Percentiles rank a stretch among this genome's conserved stretches.
These are phyloP conservation scores for Eilema depressum DNA, from an alignment of 2,888 invertebrate genomes.

Conservation along the genomic window DNA sequence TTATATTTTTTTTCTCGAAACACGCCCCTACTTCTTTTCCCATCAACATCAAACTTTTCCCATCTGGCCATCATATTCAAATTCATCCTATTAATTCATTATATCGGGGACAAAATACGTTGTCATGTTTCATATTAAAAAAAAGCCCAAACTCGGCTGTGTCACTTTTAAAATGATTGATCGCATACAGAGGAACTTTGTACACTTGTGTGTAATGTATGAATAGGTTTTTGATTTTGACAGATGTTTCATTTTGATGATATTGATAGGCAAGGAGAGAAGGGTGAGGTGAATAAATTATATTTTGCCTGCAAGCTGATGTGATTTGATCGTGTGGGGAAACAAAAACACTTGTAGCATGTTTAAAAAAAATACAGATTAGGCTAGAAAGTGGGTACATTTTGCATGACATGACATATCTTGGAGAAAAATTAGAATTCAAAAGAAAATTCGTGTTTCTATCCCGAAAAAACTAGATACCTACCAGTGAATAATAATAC, in stretches of 20 bases:
- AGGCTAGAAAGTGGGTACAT: too few species aligned
- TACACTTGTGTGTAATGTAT: slow-evolving; percentile 4
- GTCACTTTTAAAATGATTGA: slow-evolving; percentile 63
- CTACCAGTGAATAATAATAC: too few species aligned
- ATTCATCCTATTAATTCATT: slow-evolving; percentile 48
- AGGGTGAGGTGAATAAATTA: too few species aligned
- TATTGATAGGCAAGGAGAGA: background rate
- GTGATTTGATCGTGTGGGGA: background rate
- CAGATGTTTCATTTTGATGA: slow-evolving; percentile 16
- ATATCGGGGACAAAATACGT: slow-evolving; percentile 45
- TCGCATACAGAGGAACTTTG: slow-evolving; percentile 41
- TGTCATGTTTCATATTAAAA: slow-evolving; percentile 66
- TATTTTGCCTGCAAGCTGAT: too few species aligned
- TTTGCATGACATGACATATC: background rate
- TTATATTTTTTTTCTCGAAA: background rate
- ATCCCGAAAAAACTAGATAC: too few species aligned
- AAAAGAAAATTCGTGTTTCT: too few species aligned
- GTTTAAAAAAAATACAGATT: too few species aligned
- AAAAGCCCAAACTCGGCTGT: slow-evolving; percentile 46
- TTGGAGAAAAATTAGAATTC: background rate
- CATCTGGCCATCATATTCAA: slow-evolving; percentile 31
- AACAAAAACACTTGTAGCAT: background rate
- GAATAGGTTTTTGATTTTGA: slow-evolving; percentile 24
- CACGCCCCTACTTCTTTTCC: too few species aligned
- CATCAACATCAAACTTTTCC: slow-evolving; percentile 16